Conservation (phyloP, 2,113 vertebrate species). For the Cavia porcellus region DNA sequence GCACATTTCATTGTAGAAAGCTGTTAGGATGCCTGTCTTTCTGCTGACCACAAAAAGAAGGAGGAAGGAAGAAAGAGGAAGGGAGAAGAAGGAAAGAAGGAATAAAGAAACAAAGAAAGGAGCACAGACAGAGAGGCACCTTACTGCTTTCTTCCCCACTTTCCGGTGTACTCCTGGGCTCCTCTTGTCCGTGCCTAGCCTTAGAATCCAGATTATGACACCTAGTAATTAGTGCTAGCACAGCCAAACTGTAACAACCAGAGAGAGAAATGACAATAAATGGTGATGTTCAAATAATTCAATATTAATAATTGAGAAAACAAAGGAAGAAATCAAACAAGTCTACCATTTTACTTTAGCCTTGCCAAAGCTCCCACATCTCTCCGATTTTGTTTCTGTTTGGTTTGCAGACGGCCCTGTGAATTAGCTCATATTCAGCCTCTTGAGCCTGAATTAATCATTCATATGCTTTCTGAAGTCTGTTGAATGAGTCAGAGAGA, state of each 20-base stretch:
- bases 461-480: slow-evolving; percentile 66
- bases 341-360: slow-evolving; percentile 29
- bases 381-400: slow-evolving; percentile 54
- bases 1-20: not conserved
- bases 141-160: not conserved
- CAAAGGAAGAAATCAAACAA: slow-evolving; percentile 59
- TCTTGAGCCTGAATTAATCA: slow-evolving; percentile 67
- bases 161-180: not conserved
- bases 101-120: not conserved
- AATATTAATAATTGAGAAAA: slow-evolving; percentile 7
- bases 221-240: not conserved
- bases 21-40: not conserved
- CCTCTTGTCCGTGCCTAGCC: not conserved
- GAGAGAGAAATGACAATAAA: not conserved
- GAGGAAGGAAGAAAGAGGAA: not conserved
- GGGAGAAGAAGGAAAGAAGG: no score
- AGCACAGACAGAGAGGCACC: not conserved
- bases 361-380: slow-evolving; percentile 12
- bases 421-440: no score
- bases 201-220: not conserved
- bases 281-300: not conserved
- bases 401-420: not conserved
- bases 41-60: not conserved
- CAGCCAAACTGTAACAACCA: not conserved
- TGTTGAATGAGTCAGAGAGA: slow-evolving; percentile 43